Percentiles rank a stretch among this genome's conserved stretches.
Conservation (phyloP, 1,140 invertebrate genomes). For the Liolophura sinensis region DNA sequence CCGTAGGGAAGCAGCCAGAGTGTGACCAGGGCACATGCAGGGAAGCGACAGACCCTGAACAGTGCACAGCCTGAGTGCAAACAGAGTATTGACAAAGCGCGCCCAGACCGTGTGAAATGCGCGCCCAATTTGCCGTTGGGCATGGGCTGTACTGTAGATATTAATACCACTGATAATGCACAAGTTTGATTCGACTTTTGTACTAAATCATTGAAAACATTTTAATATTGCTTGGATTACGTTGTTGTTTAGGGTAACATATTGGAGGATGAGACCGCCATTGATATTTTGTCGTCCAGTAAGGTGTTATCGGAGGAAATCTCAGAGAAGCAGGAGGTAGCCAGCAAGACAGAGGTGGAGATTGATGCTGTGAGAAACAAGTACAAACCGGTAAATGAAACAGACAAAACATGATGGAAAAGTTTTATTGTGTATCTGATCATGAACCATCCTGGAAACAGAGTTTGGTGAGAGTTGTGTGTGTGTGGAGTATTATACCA, state of each 20-base stretch:
- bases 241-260: constrained; percentile 75
- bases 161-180: not conserved
- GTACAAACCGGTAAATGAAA: constrained; percentile 54
- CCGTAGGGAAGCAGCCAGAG: no score
- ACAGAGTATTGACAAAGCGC: no score
- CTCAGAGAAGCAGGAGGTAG: constrained; percentile 63
- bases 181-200: constrained; percentile 1
- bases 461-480: not conserved
- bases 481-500: not conserved
- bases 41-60: no score
- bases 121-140: no score
- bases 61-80: no score
- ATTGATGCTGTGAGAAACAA: constrained; percentile 56
- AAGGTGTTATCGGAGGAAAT: constrained; percentile 70
- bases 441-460: not conserved
- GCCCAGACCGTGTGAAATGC: no score
- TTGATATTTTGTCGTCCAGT: constrained; percentile 88
- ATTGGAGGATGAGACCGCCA: constrained; percentile 93
- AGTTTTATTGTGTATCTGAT: not conserved
- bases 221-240: not conserved
- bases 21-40: no score
- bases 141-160: no score
- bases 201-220: not conserved
- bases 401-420: no score
- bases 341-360: constrained; percentile 50